Evolutionary conservation across 2,888 invertebrate genomes (phyloP).

Genomic region (Proisotoma minuta): DNA sequence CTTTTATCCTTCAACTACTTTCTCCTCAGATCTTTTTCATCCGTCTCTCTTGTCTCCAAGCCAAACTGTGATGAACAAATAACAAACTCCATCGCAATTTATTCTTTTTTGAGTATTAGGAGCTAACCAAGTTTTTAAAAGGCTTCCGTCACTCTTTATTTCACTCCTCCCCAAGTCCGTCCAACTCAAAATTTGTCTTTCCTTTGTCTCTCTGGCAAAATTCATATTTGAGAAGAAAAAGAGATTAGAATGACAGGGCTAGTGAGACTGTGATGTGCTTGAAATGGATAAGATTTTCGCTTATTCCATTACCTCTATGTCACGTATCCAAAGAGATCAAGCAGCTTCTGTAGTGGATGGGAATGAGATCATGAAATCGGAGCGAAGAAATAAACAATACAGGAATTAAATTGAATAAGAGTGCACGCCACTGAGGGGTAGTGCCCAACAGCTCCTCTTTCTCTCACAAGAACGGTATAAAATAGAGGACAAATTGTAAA

Average conservation of each 20-base stretch:
- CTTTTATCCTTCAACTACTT: slow-evolving; percentile 8
- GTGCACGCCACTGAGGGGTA: slow-evolving; percentile 1
- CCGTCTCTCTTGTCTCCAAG: slow-evolving; percentile 1
- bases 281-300: background rate
- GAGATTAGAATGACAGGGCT: background rate
- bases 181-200: slow-evolving; percentile 12
- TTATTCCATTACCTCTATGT: slow-evolving; percentile 17
- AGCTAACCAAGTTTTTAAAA: slow-evolving; percentile 10
- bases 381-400: slow-evolving; percentile 3
- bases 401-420: slow-evolving; percentile 12
- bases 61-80: slow-evolving; percentile 13
- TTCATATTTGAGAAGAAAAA: background rate
- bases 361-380: background rate
- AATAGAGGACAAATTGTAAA: slow-evolving; percentile 18
- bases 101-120: slow-evolving; percentile 12
- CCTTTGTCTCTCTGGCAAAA: slow-evolving; percentile 8
- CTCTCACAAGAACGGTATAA: too few relatives aligned
- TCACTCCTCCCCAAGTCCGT: slow-evolving; percentile 10
- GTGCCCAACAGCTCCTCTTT: too few relatives aligned
- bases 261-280: background rate
- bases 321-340: slow-evolving; percentile 7
- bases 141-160: slow-evolving; percentile 19
- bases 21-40: slow-evolving; percentile 14
- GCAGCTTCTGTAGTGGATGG: background rate
- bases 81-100: slow-evolving; percentile 13